Evolutionary conservation across 2,113 vertebrate species (phyloP).

Genomic region (Callionymus lyra): DNA sequence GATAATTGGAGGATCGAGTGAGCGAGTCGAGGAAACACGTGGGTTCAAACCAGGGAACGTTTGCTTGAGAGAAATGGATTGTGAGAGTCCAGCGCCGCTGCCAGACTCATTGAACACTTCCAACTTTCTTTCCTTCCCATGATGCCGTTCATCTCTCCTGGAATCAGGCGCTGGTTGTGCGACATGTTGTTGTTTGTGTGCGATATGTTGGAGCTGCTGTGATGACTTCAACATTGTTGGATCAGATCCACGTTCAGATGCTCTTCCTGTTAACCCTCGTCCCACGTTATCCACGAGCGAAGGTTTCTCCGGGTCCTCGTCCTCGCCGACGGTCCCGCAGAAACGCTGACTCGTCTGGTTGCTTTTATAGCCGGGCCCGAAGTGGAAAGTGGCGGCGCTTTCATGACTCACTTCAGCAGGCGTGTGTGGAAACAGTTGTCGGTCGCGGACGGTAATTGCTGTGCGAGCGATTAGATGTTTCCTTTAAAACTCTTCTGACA

Average conservation of each 20-base stretch:
- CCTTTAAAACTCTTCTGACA: conserved; percentile 27
- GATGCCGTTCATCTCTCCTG: conserved; percentile 41
- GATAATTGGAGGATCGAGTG: conserved; percentile 61
- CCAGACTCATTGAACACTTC: conserved; percentile 42
- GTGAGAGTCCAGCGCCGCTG: conserved; percentile 18
- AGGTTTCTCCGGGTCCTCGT: background rate
- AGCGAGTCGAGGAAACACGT: conserved; percentile 56
- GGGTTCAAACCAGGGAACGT: conserved; percentile 24
- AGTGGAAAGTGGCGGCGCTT: conserved; percentile 23
- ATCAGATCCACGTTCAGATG: conserved; percentile 42
- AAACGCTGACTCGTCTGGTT: too few species aligned
- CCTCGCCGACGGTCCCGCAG: background rate
- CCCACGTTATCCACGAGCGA: conserved; percentile 25
- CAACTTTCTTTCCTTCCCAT: conserved; percentile 31
- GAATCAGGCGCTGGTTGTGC: conserved; percentile 42
- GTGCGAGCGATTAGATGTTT: conserved; percentile 40
- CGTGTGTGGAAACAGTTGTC: conserved; percentile 36
- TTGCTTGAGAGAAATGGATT: conserved; percentile 22
- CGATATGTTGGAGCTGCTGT: conserved; percentile 42
- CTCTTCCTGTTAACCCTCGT: conserved; percentile 43
- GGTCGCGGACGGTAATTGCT: conserved; percentile 17
- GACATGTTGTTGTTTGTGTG: conserved; percentile 50
- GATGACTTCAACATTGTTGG: conserved; percentile 54
- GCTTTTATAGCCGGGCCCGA: conserved; percentile 1
- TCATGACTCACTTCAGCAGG: conserved; percentile 36